Base-by-base conservation (phyloP, 2,888 invertebrate genomes). In the Minunthozetes semirufus region DNA sequence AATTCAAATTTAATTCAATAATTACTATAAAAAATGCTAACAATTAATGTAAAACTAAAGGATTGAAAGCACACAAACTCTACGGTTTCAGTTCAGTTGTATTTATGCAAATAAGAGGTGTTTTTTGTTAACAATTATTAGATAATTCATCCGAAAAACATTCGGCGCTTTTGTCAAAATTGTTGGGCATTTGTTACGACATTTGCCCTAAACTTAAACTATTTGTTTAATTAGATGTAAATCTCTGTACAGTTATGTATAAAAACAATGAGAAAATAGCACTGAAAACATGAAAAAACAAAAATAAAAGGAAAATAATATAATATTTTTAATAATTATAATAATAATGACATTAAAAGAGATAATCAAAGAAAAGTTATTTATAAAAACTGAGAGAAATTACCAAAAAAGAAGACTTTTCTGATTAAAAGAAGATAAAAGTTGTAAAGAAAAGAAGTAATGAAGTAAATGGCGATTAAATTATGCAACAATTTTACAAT, bases 171-270 rank as follows among this genome's bases (percentile, higher is more conserved):
- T 42, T 42, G 4, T 42, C 42, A 42, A 42, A 42, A 42, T 33
- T 8, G 8, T 42, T 42, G 9, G 13, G 42, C 42, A 42, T 42
- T 42, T 42, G 42, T 42, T 33, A 42, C 42, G 42, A 42, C 33
- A 42, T 9, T 42, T 42, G 42, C 42, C 42, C 42, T 42, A 42
- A 42, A 42, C 42, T 42, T 42, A 42, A 42, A 42, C 42, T 42
- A 42, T 42, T 42, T 42, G 42, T 11, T 42, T 42, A 68, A 68
- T 68, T 42, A 68, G 42, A 68, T 68, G 42, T 38, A 42, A 42
- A 68, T 68, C 68, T 68, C 68, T 68, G 68, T 68, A 68, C 68
- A 68, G 68, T 68, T 68, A 68, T 68, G 42, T 68, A 68, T 68
- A 42, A 68, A 63, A 68, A 68, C 68, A 42, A 68, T 68, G 68